Evolutionary conservation across 2,888 invertebrate species (phyloP).

Genomic region (Ptychoptera albimana): DNA sequence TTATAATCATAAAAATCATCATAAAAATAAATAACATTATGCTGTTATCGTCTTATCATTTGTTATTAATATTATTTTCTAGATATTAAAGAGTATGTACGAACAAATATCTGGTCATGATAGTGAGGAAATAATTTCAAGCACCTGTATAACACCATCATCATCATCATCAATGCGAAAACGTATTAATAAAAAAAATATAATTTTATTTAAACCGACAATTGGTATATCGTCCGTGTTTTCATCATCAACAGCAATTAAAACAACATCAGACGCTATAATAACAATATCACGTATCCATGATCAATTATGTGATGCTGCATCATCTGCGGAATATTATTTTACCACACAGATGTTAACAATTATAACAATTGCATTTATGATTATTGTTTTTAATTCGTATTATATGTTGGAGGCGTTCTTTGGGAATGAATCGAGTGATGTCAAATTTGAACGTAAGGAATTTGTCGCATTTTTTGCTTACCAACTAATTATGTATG

Average conservation of each 20-base stretch:
- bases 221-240: not conserved
- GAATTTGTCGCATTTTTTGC: slow-evolving; percentile 26
- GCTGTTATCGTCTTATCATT: no score
- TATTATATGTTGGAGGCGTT: slow-evolving; percentile 23
- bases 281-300: slow-evolving; percentile 9
- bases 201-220: not conserved
- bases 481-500: slow-evolving; percentile 24
- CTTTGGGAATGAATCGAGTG: slow-evolving; percentile 21
- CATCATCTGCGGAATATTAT: slow-evolving; percentile 23
- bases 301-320: slow-evolving; percentile 25
- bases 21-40: no score
- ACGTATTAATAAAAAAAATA: no score
- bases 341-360: slow-evolving; percentile 24
- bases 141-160: no score
- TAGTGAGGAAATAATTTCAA: no score
- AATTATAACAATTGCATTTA: slow-evolving; percentile 24
- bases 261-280: no score
- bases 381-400: slow-evolving; percentile 25
- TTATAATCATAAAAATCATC: no score
- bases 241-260: not conserved
- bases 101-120: no score
- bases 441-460: slow-evolving; percentile 21
- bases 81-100: no score
- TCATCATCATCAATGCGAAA: no score
- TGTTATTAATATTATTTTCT: no score